Evolutionary conservation across 2,797 vertebrate genomes (phyloP).

Genomic region (Sardinella longiceps): DNA sequence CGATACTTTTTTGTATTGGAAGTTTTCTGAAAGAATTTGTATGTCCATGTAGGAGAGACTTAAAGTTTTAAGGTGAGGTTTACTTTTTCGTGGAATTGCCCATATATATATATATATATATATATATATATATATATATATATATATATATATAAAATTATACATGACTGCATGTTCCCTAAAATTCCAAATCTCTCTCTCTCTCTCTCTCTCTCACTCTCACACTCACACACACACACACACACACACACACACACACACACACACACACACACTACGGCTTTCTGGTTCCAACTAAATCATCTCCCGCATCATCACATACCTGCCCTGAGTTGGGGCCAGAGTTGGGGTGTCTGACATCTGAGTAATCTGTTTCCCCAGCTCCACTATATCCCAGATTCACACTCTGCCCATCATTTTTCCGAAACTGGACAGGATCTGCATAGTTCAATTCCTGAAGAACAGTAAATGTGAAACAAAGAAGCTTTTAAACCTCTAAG

Average conservation of each 20-base stretch:
- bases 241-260: background rate
- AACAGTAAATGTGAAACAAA: background rate
- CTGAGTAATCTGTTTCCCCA: background rate
- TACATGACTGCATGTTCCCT: too few species aligned
- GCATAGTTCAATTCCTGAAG: slow-evolving; percentile 62
- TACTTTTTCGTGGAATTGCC: too few species aligned
- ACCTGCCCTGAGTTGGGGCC: background rate
- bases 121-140: too few species aligned
- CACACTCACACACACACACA: background rate
- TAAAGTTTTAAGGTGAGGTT: too few species aligned
- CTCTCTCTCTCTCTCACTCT: too few species aligned
- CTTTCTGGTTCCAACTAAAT: too few species aligned
- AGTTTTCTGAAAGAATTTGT: too few species aligned
- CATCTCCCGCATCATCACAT: background rate
- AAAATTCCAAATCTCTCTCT: too few species aligned
- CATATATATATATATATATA: too few species aligned
- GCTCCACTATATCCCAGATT: background rate
- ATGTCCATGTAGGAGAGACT: too few species aligned
- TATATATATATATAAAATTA: too few species aligned
- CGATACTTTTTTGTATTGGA: too few species aligned
- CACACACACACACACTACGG: background rate
- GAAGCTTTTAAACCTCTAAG: background rate
- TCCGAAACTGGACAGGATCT: slow-evolving; percentile 37
- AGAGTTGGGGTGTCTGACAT: background rate
- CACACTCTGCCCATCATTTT: background rate